Evolutionary conservation across 2,797 vertebrate species (phyloP).

Genomic region (Denticeps clupeoides): DNA sequence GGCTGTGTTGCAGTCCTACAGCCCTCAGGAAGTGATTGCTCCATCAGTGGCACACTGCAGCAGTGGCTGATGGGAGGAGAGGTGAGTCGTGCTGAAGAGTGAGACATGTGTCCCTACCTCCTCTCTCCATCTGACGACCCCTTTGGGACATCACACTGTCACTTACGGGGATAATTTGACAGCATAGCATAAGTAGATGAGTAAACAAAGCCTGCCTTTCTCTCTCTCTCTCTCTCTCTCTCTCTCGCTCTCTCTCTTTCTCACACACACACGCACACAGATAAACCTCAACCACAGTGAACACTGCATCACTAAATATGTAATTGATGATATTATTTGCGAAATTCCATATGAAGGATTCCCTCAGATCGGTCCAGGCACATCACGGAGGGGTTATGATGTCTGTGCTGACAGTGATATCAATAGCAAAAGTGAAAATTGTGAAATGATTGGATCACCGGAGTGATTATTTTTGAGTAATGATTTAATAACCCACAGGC

Average conservation of each 20-base stretch:
- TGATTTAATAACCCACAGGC: constrained; percentile 14
- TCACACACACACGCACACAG: constrained; percentile 5
- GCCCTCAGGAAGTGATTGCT: too few relatives aligned
- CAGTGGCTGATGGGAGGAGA: too few relatives aligned
- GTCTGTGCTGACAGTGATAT: constrained; percentile 10
- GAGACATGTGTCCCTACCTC: constrained; percentile 21
- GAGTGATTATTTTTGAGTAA: constrained; percentile 14
- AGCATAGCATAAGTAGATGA: constrained; percentile 40
- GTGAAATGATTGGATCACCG: not conserved
- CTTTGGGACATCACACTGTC: constrained; percentile 31
- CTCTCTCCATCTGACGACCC: constrained; percentile 44
- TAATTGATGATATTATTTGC: constrained; percentile 27
- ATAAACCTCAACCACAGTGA: constrained; percentile 1
- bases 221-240: constrained; percentile 11
- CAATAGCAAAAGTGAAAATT: constrained; percentile 4
- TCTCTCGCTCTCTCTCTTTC: too few relatives aligned
- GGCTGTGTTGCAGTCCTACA: too few relatives aligned
- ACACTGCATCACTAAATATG: constrained; percentile 20
- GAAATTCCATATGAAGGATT: constrained; percentile 14
- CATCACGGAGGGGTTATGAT: constrained; percentile 14
- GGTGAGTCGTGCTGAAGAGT: constrained; percentile 25
- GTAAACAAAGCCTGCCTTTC: constrained; percentile 42
- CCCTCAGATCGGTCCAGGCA: constrained; percentile 25
- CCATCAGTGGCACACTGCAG: too few relatives aligned
- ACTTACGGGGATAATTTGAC: constrained; percentile 48